phyloP scores from a whole-genome alignment of 2,797 vertebrate genomes.

The Poeciliopsis gracilis region DNA sequence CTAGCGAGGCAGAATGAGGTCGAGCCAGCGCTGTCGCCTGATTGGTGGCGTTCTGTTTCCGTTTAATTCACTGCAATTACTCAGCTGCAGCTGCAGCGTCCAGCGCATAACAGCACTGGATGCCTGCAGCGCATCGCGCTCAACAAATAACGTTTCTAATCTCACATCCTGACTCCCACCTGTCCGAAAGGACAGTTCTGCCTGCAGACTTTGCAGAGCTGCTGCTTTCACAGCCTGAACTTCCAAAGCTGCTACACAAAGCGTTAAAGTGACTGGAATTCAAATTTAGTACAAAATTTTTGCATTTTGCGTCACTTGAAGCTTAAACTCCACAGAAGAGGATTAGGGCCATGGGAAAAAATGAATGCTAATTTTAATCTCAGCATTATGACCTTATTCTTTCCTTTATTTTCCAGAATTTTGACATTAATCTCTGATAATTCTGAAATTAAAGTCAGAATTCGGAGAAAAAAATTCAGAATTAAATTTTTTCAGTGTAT shows the following conservation, averaged over 20 bases:
- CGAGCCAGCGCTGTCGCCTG: neutral
- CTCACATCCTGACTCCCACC: neutral
- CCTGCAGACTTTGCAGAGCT: neutral
- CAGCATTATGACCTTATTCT: no score
- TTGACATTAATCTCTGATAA: no score
- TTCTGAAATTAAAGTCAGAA: no score
- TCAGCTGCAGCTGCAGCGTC: neutral
- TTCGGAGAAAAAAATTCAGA: no score
- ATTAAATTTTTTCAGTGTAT: no score
- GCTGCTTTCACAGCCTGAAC: constrained; percentile 1
- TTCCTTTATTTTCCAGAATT: no score
- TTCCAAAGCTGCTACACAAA: neutral
- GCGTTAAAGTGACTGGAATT: constrained; percentile 44
- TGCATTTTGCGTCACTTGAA: neutral
- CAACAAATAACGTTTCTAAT: neutral
- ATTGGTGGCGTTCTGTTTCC: neutral
- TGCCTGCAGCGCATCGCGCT: neutral
- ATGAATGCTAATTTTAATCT: no score
- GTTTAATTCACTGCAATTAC: neutral
- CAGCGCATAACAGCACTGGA: neutral
- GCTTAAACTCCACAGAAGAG: constrained; percentile 9
- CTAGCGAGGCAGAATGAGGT: neutral
- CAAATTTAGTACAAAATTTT: constrained; percentile 13
- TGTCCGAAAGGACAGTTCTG: neutral
- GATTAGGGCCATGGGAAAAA: no score